phyloP scores from a whole-genome alignment of 2,113 vertebrate species.

The Leucopsar rothschildi region DNA sequence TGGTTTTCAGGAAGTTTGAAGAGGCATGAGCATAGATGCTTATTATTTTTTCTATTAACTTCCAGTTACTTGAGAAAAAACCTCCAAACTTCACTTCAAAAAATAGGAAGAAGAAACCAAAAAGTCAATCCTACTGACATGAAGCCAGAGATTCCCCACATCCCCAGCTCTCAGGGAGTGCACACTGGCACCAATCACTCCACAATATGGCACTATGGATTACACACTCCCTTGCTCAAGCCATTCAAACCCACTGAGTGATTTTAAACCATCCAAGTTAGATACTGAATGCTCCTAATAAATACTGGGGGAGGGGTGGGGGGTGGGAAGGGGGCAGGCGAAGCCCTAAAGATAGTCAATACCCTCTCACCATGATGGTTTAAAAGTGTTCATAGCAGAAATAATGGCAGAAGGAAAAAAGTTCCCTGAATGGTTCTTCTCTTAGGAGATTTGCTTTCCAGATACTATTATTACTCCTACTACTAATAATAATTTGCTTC shows the following conservation, averaged over 20 bases:
- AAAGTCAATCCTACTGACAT: background rate
- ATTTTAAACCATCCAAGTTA: background rate
- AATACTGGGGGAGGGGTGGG: too few relatives aligned
- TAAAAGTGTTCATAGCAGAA: background rate
- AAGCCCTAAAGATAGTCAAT: fast-evolving
- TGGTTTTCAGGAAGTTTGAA: background rate
- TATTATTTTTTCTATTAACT: background rate
- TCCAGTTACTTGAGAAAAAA: background rate
- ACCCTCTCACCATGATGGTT: background rate
- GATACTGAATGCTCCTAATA: background rate
- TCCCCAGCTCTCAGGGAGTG: background rate
- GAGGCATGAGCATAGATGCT: background rate
- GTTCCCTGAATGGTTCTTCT: background rate
- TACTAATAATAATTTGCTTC: background rate
- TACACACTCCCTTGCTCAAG: background rate
- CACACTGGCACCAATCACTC: background rate
- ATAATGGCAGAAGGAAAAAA: background rate
- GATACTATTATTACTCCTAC: background rate
- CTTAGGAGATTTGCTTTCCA: background rate
- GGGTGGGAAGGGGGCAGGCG: background rate
- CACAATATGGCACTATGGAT: fast-evolving
- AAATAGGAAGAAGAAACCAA: background rate
- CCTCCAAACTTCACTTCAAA: background rate
- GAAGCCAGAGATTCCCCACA: background rate
- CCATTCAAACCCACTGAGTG: background rate